phyloP scores from a whole-genome alignment of 2,797 vertebrate species.

The Chaetophractus vellerosus region DNA sequence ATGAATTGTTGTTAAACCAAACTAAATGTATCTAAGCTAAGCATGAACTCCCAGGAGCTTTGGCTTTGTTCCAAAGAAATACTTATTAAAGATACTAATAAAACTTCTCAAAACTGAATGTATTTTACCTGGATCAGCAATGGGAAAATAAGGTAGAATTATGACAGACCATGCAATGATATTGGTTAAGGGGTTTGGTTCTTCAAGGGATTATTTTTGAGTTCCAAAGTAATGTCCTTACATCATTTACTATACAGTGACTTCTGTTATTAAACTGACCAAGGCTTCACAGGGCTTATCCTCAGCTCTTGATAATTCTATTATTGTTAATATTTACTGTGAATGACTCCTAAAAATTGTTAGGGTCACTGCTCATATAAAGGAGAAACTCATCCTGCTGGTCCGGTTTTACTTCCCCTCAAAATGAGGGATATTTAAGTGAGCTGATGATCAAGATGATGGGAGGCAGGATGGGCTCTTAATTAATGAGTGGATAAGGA shows the following conservation, averaged over 20 bases:
- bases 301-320: slow-evolving; percentile 42
- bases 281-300: slow-evolving; percentile 40
- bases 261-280: slow-evolving; percentile 54
- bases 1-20: slow-evolving; percentile 86
- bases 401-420: background rate
- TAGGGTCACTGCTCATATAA: slow-evolving; percentile 43
- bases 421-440: slow-evolving; percentile 14
- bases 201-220: slow-evolving; percentile 50
- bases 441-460: slow-evolving; percentile 51
- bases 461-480: background rate
- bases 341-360: slow-evolving; percentile 60
- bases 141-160: slow-evolving; percentile 64
- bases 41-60: slow-evolving; percentile 75
- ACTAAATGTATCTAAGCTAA: slow-evolving; percentile 87
- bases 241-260: slow-evolving; percentile 58
- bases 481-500: slow-evolving; percentile 35
- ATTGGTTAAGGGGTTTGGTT: slow-evolving; percentile 48
- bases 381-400: slow-evolving; percentile 18
- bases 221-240: slow-evolving; percentile 63
- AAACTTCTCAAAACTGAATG: slow-evolving; percentile 69
- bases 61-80: slow-evolving; percentile 79
- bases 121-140: slow-evolving; percentile 50
- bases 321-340: slow-evolving; percentile 43
- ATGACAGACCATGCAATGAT: slow-evolving; percentile 52
- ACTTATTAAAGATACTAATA: slow-evolving; percentile 74